A percentile compares a stretch with the other conserved stretches of the same genome.
Evolutionary conservation across 2,888 invertebrate genomes (phyloP).

Genomic region (Nineta flava): DNA sequence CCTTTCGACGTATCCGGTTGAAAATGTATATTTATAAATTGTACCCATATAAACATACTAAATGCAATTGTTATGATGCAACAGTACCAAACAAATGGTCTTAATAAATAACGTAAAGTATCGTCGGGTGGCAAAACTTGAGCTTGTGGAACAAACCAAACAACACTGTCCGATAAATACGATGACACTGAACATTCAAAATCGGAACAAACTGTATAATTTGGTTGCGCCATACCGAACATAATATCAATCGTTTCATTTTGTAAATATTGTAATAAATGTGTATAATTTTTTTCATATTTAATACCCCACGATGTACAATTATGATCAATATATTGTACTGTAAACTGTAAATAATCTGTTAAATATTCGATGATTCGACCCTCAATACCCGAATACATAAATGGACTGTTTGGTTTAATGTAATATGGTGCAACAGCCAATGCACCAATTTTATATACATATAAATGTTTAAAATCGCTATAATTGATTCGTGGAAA

Average conservation of each 20-base stretch:
- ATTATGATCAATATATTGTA: background rate
- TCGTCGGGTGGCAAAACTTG: background rate
- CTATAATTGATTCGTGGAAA: background rate
- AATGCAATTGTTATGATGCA: background rate
- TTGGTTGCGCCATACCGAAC: background rate
- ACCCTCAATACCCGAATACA: background rate
- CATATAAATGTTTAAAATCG: background rate
- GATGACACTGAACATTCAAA: background rate
- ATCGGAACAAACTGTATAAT: background rate
- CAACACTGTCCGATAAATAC: background rate
- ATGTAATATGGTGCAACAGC: background rate
- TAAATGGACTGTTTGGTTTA: background rate
- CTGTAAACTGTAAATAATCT: background rate
- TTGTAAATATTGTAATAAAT: background rate
- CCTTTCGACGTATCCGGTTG: background rate
- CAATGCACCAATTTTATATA: background rate
- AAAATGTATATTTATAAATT: background rate
- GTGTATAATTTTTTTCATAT: background rate
- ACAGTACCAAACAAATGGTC: background rate
- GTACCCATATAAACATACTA: background rate
- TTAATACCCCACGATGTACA: background rate
- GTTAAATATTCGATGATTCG: background rate
- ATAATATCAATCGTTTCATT: background rate
- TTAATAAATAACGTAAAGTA: background rate
- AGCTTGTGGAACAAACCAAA: background rate